Evolutionary conservation across 2,888 invertebrate genomes (phyloP), one percentile per base, ranked within the genome.

Genomic region (Lasioglossum leucozonium): DNA sequence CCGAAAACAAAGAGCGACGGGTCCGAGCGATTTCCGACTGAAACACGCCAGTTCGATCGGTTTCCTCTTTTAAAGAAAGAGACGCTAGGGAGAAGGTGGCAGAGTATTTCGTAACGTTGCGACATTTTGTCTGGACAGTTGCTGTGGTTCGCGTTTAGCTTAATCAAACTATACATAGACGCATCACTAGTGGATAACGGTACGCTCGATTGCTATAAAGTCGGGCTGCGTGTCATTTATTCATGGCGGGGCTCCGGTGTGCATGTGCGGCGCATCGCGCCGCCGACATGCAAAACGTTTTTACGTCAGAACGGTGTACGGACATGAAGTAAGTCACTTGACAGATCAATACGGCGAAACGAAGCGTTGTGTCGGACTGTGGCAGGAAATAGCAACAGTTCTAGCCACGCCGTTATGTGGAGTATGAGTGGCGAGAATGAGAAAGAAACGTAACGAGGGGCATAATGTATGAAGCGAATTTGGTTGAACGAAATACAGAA

Each of bases 321-420:
- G 72, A 65, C 76, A 76, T 84, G 85, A 84, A 79, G 79, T 79
- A 84, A 80, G 85, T 84, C 77, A 84, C 84, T 84, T 75, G 75
- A 81, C 73, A 58, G 72, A 85, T 85, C 85, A 74, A 85, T 84
- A 85, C 71, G 44, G 76, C 72, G 72, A 74, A 77, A 79, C 62
- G 72, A 16, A 34, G 47, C 72, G 51, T 47, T 26, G n/a, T 65
- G 65, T 74, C 73, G 47, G 37, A 72, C 44, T n/a, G 22, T 51
- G 18, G 13, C 44, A 10, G 26, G 22, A 65, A 76, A 65, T 42
- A 47, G 51, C 18, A 44, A 8, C 22, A 74, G 55, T 22, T 40
- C 6, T 13, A 30, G 30, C 5, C 51, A 2, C 18, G 4, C 10
- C 34, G 34, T 34, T 34, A 16, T 16, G 44, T 16, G 44, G 16